Evolutionary conservation across 1,140 invertebrate species (phyloP), one percentile per base, ranked within the genome.

Genomic region (Macrocentrus cingulum): DNA sequence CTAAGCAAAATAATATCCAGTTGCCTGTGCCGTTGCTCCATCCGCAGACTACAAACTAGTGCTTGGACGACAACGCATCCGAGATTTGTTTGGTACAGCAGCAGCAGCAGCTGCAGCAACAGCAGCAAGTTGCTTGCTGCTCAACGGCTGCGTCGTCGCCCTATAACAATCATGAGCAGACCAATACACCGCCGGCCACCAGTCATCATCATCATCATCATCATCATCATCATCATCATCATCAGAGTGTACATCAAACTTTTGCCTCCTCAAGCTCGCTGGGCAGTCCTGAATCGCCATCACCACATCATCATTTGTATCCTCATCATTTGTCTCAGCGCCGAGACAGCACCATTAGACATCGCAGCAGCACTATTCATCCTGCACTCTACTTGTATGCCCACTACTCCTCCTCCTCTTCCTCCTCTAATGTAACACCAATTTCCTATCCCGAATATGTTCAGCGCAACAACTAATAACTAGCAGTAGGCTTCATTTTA

Each of bases 1-100:
- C 75, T 34, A 79, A 80, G 62, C 76, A 78, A 60, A 79, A 76
- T 59, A 80, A 72, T 68, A 60, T 79, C 59, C 78, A 80, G 59
- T 71, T 80, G 67, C 78, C 78, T 60, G 63, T 80, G 61, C 77
- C 78, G 42, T 39, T 79, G 67, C 68, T 80, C 16, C 77, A 80
- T 65, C 78, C 78, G 51, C 78, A 79, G 64, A 77, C 73, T 15
- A 80, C 77, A 60, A 79, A 80, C 78, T 79, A 79, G 78, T 80
- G 78, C 71, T 73, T 71, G 68, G 67, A 75, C 56, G 67, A 63
- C 64, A 66, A 64, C 60, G 68, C 62, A 58, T 64, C 68, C 36
- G 65, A 65, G 59, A 60, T 67, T 60, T 64, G 69, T 66, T 65
- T 70, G 23, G 16, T 57, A 60, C 58, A 59, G 48, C 62, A 60